Evolutionary conservation across 2,797 vertebrate species (phyloP).

Genomic region (Falco peregrinus): DNA sequence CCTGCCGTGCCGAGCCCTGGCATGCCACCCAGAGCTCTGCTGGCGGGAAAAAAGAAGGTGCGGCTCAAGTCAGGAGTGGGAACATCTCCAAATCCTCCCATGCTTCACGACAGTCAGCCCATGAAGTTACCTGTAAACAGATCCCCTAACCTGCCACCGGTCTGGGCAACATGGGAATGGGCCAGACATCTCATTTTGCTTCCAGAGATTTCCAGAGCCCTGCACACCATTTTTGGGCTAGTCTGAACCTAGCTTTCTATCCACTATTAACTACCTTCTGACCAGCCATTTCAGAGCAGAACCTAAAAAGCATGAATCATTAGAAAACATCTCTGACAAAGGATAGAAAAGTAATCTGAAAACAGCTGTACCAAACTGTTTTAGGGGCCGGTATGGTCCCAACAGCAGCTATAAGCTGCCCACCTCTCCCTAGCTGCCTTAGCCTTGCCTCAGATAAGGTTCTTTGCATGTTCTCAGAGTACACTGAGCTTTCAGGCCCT

Average conservation of each 20-base stretch:
- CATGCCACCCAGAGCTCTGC: accelerated
- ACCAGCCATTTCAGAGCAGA: not conserved
- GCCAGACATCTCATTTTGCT: not conserved
- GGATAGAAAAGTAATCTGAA: not conserved
- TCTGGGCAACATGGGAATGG: not conserved
- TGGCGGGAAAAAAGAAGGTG: not conserved
- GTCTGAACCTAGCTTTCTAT: not conserved
- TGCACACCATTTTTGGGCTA: accelerated
- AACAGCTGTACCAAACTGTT: not conserved
- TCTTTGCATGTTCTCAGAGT: not conserved
- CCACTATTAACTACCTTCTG: not conserved
- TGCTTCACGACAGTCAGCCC: not conserved
- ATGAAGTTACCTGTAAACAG: not conserved
- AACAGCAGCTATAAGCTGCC: not conserved
- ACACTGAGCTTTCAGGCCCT: not conserved
- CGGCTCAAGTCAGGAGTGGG: not conserved
- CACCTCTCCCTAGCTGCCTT: not conserved
- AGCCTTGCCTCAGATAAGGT: not conserved
- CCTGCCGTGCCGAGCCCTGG: not conserved
- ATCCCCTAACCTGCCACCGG: not conserved
- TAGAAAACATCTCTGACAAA: not conserved
- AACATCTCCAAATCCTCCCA: not conserved
- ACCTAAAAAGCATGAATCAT: not conserved
- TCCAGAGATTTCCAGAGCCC: not conserved
- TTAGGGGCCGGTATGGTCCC: not conserved